Base-by-base conservation (phyloP, 1,140 invertebrate species). In the Drosophila miranda region DNA sequence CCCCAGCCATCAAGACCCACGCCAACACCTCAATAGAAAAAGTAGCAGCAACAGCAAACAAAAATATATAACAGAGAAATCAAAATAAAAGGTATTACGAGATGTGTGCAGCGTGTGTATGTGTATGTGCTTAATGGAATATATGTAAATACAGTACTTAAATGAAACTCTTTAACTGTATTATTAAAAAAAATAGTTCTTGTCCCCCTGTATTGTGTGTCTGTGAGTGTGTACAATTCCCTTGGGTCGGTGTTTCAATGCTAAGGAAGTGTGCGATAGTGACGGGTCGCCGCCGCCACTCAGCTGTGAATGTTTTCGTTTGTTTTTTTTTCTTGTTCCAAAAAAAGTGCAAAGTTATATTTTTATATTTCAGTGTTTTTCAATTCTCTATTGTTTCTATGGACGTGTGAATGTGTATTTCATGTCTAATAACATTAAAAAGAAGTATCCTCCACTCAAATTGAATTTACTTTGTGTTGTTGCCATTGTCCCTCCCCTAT, bases 241-340 rank as follows among this genome's bases (percentile, higher is more conserved):
- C 4, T 5, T 3, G 23, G 3, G 23, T 26, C 23, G 23, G 23
- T 26, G 23, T 26, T 0, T 26, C 23, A 26, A 26, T 26, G 23
- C 4, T 26, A 26, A 26, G 23, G 23, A 26, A 26, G 5, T 66
- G 23, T 60, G 73, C 38, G 38, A 59, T 43, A 49, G 50, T 30
- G 55, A 14, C 9, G 68, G 11, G 34, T 48, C 71, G 68, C 67
- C 71, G 63, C 64, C 66, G 43, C 34, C 11, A 38, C 34, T 13
- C 72, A 75, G 70, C 72, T 75, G 73, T 75, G 54, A 68, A 60
- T 76, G 54, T 61, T 75, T 61, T 67, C 50, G 49, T 59, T 48
- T 58, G 56, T 58, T 21, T 60, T 11, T 41, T 52, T 52, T 56
- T 75, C 19, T 44, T 38, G 11, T 38, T 13, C 11, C 1, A 38